Base-by-base conservation (phyloP, 2,113 vertebrate genomes). In the Sterrhoptilus dennistouni region DNA sequence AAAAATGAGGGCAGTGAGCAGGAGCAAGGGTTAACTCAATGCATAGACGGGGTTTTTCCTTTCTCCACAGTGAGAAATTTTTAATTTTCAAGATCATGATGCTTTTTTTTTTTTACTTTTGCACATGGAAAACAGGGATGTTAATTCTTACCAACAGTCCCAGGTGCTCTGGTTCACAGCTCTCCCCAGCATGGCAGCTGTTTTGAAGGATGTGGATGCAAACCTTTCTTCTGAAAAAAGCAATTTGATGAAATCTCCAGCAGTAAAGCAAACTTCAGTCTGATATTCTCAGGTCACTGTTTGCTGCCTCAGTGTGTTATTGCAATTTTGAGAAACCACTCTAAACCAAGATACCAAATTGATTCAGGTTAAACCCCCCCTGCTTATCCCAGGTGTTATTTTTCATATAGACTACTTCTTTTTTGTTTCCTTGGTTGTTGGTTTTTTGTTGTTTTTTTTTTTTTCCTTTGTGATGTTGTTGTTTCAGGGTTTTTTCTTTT, bases 61-160 rank as follows among this genome's bases (percentile, higher is more conserved):
- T 81, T 56, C 29, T 57, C 23, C 10, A 4, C 7, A 14, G 27
- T 29, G 13, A 72, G 33, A 29, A 60, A n/a, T 31, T 8, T 42
- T 33, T 38, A 2, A n/a, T 65, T 66, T 78, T 53, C 11, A 6
- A 44, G 4, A 3, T 2, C 1, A 6, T 17, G 6, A 11, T 27
- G 5, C 4, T 70, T 44, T 70, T 38, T 70, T 38, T 24, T 9
- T 6, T 68, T 61, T 7, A n/a, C n/a, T 63, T 84, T 81, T 44
- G 6, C 24, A 20, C 1, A 0, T 15, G 21, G 14, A 6, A 4
- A 29, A 27, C 1, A 52, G 33, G 16, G 47, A 50, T 7, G 15
- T 11, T 8, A 29, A 45, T 53, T 21, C 12, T 47, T 20, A 3
- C 27, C 31, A 53, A 8, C 14, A 27, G 0, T 28, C 44, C 29